phyloP scores from a whole-genome alignment of 1,140 invertebrate species.

The Trialeurodes vaporariorum region DNA sequence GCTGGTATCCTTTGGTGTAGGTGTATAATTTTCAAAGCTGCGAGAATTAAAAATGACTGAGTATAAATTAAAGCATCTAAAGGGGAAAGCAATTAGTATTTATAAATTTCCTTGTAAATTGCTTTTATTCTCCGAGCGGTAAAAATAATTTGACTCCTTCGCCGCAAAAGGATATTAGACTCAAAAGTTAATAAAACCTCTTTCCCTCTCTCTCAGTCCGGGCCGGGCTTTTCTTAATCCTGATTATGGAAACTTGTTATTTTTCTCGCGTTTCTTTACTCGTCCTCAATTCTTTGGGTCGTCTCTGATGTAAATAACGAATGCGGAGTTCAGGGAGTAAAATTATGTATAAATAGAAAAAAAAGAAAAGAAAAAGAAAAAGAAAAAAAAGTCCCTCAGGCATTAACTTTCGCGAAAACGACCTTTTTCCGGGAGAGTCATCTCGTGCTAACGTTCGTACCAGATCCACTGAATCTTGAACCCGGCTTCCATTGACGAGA shows the following conservation, averaged over 20 bases:
- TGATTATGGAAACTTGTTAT: not conserved
- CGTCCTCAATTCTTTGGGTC: too few relatives aligned
- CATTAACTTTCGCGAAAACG: not conserved
- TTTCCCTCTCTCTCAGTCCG: too few relatives aligned
- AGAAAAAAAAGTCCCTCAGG: not conserved
- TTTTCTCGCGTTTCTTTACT: too few relatives aligned
- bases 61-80: not conserved
- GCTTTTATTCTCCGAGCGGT: not conserved
- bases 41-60: not conserved
- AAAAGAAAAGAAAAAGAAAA: not conserved
- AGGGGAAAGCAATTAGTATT: not conserved
- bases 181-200: not conserved
- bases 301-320: not conserved
- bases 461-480: too few relatives aligned
- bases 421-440: not conserved
- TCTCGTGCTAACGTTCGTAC: not conserved
- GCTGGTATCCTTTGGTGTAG: too few relatives aligned
- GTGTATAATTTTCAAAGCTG: too few relatives aligned
- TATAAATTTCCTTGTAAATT: not conserved
- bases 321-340: not conserved
- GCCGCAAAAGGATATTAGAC: not conserved
- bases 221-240: not conserved
- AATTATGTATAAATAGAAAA: too few relatives aligned
- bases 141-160: not conserved
- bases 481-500: too few relatives aligned